Evolutionary conservation across 2,113 vertebrate genomes (phyloP).

Genomic region (Alaudala cheleensis): DNA sequence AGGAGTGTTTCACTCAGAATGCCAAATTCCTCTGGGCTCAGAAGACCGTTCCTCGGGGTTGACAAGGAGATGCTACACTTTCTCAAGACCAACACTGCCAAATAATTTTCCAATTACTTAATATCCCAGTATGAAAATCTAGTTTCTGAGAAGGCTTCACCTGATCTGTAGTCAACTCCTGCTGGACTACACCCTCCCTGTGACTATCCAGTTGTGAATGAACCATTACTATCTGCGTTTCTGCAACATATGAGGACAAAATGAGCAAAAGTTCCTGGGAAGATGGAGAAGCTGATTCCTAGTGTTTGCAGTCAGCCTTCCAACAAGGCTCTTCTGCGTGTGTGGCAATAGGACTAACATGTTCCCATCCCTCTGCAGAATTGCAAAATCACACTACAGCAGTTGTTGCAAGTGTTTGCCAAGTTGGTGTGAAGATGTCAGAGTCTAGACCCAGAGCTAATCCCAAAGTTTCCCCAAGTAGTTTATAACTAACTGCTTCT

Average conservation of each 20-base stretch:
- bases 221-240: not conserved
- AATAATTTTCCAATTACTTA: not conserved
- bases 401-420: not conserved
- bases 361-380: not conserved
- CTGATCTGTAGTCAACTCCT: not conserved
- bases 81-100: not conserved
- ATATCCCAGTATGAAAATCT: not conserved
- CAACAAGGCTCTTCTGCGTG: not conserved
- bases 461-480: not conserved
- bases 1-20: not conserved
- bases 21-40: not conserved
- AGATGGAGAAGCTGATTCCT: not conserved
- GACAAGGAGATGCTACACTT: not conserved
- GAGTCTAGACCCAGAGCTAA: not conserved
- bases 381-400: not conserved
- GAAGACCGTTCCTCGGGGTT: not conserved
- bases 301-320: not conserved
- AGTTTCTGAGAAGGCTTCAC: not conserved
- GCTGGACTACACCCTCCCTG: not conserved
- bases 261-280: not conserved
- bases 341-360: not conserved
- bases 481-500: not conserved
- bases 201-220: not conserved
- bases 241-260: not conserved
- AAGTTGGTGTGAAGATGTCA: not conserved